A percentile compares a stretch with the other conserved stretches of the same genome.
Evolutionary conservation across 2,113 vertebrate genomes (phyloP).

Genomic region (Ancistrus triradiatus): DNA sequence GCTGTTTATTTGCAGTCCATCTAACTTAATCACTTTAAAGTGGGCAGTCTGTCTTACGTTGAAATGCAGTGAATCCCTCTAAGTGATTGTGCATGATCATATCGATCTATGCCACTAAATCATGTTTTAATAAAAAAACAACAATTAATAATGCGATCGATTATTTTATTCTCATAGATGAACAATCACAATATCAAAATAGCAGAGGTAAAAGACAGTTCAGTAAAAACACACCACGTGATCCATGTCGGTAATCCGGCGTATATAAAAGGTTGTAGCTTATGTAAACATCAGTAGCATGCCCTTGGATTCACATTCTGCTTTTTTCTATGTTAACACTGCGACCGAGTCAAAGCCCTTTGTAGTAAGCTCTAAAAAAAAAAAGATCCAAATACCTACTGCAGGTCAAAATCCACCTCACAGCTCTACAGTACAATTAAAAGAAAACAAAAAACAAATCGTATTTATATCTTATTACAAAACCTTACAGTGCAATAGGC

Average conservation of each 20-base stretch:
- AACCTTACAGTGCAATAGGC: constrained; percentile 55
- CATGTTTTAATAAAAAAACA: no score
- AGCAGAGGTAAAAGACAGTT: constrained; percentile 55
- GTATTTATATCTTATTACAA: constrained; percentile 40
- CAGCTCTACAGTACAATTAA: constrained; percentile 9
- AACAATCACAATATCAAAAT: constrained; percentile 58
- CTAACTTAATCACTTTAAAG: no score
- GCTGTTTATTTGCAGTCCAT: no score
- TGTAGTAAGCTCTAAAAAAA: constrained; percentile 36
- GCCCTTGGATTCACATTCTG: constrained; percentile 49
- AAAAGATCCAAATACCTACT: constrained; percentile 43
- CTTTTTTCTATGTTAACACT: constrained; percentile 51
- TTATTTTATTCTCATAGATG: constrained; percentile 54
- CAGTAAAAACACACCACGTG: constrained; percentile 54
- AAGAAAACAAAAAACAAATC: constrained; percentile 26
- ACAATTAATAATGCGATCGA: no score
- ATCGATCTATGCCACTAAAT: no score
- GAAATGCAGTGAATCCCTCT: no score
- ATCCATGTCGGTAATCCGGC: constrained; percentile 49
- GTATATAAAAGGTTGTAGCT: constrained; percentile 55
- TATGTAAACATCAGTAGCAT: constrained; percentile 59
- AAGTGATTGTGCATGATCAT: no score
- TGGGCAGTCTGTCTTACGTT: no score
- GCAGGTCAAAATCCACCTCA: constrained; percentile 37
- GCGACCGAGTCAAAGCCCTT: constrained; percentile 47